These are phyloP conservation scores for Xylota sylvarum DNA, from an alignment of 2,888 invertebrate species.

Conservation along the genomic window DNA sequence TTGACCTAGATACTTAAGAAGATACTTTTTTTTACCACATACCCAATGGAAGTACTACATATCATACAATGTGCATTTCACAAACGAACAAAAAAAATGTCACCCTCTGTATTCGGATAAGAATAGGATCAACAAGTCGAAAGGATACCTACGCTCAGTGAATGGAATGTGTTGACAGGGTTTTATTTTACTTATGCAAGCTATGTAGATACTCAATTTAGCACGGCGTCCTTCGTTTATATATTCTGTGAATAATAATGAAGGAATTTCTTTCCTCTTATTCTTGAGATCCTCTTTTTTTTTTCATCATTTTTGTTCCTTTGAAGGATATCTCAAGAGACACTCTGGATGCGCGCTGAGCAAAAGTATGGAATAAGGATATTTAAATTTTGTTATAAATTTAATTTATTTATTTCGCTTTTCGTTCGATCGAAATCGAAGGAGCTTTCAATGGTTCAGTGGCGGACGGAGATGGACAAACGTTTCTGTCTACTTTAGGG, in stretches of 20 bases:
- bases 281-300: not conserved
- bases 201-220: conserved; percentile 64
- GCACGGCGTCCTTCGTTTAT: conserved; percentile 48
- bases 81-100: conserved; percentile 3
- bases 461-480: not conserved
- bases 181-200: conserved; percentile 45
- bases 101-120: conserved; percentile 4
- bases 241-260: conserved; percentile 42
- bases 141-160: conserved; percentile 32
- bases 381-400: conserved; percentile 23
- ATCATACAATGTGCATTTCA: conserved; percentile 1
- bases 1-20: conserved; percentile 11
- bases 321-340: conserved; percentile 40
- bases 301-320: not conserved
- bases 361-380: conserved; percentile 11
- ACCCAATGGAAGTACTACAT: not conserved
- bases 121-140: conserved; percentile 69
- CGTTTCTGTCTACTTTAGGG: not conserved
- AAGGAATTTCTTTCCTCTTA: conserved; percentile 18
- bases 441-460: not conserved
- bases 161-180: conserved; percentile 56
- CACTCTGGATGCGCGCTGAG: conserved; percentile 9
- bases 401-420: conserved; percentile 22
- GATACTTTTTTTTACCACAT: conserved; percentile 1
- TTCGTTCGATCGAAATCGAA: not conserved